Percentiles rank a stretch among this genome's conserved stretches.
phyloP scores from a whole-genome alignment of 2,888 invertebrate genomes.

The Lycophotia porphyrea region DNA sequence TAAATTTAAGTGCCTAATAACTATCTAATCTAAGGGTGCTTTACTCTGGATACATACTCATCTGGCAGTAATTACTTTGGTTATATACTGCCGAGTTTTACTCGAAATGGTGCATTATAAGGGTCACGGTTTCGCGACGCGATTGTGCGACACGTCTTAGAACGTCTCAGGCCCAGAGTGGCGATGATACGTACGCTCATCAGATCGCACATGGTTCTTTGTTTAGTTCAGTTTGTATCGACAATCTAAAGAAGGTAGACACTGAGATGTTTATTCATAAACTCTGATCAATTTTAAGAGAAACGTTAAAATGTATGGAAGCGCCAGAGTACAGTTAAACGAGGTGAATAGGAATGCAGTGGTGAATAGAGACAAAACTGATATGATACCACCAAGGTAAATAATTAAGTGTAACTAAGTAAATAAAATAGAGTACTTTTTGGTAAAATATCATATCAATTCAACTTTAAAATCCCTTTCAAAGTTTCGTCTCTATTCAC shows the following conservation, averaged over 20 bases:
- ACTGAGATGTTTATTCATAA: neutral
- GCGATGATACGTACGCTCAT: neutral
- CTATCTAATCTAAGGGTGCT: neutral
- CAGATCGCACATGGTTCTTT: neutral
- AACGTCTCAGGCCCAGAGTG: neutral
- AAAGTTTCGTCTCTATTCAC: too few species aligned
- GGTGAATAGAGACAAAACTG: too few species aligned
- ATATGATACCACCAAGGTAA: too few species aligned
- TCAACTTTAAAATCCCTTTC: too few species aligned
- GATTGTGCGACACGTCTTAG: neutral
- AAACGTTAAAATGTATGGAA: neutral
- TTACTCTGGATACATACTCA: neutral
- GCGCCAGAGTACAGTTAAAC: too few species aligned
- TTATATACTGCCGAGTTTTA: neutral
- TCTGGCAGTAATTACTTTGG: slow-evolving; percentile 17
- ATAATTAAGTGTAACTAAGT: too few species aligned
- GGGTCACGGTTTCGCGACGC: neutral
- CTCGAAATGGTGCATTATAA: neutral
- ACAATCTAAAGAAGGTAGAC: neutral
- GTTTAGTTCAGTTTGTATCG: neutral
- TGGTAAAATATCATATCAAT: too few species aligned
- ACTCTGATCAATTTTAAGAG: neutral
- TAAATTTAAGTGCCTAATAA: neutral
- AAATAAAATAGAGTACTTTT: too few species aligned
- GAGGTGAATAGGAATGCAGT: too few species aligned